A percentile compares a stretch with the other conserved stretches of the same genome.
Evolutionary conservation across 2,797 vertebrate species (phyloP).

Genomic region (Pelobates cultripes): DNA sequence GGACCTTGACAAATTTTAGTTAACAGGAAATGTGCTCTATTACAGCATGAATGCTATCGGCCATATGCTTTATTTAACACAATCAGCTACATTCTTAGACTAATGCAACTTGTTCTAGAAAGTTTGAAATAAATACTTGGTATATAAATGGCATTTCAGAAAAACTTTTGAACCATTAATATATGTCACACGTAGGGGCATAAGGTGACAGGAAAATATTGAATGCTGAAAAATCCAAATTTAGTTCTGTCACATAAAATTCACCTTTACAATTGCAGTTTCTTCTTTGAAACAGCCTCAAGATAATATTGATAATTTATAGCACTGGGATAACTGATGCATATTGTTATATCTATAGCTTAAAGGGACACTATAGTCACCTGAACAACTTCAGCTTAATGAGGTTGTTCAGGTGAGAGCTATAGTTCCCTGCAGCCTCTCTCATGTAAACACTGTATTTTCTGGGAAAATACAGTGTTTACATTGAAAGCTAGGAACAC

Average conservation of each 20-base stretch:
- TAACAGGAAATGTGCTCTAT: neutral
- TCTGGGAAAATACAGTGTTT: no score
- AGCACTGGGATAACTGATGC: neutral
- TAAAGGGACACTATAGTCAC: no score
- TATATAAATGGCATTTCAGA: neutral
- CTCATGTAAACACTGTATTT: no score
- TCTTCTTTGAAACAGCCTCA: neutral
- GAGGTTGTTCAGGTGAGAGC: no score
- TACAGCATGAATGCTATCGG: neutral
- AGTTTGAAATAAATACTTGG: constrained; percentile 11
- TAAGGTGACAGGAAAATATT: constrained; percentile 5
- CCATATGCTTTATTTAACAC: constrained; percentile 4
- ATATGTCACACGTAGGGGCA: constrained; percentile 5
- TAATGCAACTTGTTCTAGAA: constrained; percentile 4
- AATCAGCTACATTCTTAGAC: neutral
- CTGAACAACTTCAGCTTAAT: no score
- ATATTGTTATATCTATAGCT: neutral
- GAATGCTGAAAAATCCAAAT: constrained; percentile 4
- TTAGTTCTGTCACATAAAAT: constrained; percentile 7
- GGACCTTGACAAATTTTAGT: constrained; percentile 7
- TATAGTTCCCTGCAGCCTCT: no score
- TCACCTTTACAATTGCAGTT: neutral
- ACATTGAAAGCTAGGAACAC: no score
- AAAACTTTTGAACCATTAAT: constrained; percentile 12
- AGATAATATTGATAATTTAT: constrained; percentile 7